Evolutionary conservation across 2,888 invertebrate genomes (phyloP), one percentile per base, ranked within the genome.

Genomic region (Drosophila meridionalis): DNA sequence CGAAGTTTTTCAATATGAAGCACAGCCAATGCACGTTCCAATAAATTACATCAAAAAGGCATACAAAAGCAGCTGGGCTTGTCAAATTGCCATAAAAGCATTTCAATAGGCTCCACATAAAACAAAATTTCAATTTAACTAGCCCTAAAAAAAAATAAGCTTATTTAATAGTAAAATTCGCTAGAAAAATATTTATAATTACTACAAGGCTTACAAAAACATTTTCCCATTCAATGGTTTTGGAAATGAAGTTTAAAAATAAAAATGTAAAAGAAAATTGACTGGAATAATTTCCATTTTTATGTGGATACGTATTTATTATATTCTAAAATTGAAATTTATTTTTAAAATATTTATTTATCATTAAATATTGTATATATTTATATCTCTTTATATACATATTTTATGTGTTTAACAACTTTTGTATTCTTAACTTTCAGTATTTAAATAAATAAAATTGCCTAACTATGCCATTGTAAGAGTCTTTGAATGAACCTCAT

Each of bases 11-110:
- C 60, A 70, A 73, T 69, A 55, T 70, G 69, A 62, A 64, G 63
- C 55, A 45, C 57, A 84, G 69, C 63, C 83, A 80, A 65, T 76
- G 76, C 80, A 87, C 87, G 83, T 78, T 62, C 68, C 63, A 68
- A 74, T 80, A 85, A 85, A 80, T 84, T 87, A 82, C 76, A 87
- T 85, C 75, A 69, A 80, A 79, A 68, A 63, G 36, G 34, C 28
- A 55, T 34, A 64, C 50, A 42, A 20, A 32, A 56, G n/a, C 68
- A 58, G 68, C 72, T 59, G 68, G 57, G 34, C 34, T 38, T 47
- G 40, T 43, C 42, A 59, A 57, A 65, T 48, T 40, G 55, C 55
- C 48, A 58, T 48, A 45, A 62, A 78, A 50, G 28, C 30, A 36
- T 38, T 50, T n/a, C 30, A 61, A 48, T 60, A 48, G 32, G 26